These are phyloP conservation scores for Perca fluviatilis DNA, from an alignment of 2,113 vertebrate genomes.

Conservation along the genomic window DNA sequence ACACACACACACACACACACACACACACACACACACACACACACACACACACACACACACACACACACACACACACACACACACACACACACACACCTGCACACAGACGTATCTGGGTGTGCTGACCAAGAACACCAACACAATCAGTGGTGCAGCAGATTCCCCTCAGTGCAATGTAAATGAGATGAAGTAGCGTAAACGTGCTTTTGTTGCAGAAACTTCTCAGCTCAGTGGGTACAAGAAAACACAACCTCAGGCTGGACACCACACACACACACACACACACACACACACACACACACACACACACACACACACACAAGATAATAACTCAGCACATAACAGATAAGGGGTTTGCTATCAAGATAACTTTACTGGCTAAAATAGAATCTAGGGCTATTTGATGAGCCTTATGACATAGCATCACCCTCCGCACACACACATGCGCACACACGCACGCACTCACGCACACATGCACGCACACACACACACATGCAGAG, in stretches of 20 bases:
- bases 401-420: constrained; percentile 44
- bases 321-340: constrained; percentile 53
- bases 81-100: neutral
- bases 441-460: too few species aligned
- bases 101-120: constrained; percentile 46
- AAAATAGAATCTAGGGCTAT: constrained; percentile 45
- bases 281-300: constrained; percentile 1
- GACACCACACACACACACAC: constrained; percentile 13
- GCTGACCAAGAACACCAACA: constrained; percentile 76
- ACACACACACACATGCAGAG: constrained; percentile 13
- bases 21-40: constrained; percentile 18
- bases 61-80: constrained; percentile 14
- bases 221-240: constrained; percentile 55
- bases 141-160: constrained; percentile 74
- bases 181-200: constrained; percentile 62
- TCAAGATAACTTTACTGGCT: constrained; percentile 52
- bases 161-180: constrained; percentile 77
- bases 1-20: constrained; percentile 18
- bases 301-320: constrained; percentile 27
- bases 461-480: neutral
- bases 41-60: constrained; percentile 1
- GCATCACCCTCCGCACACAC: neutral
- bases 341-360: constrained; percentile 48
- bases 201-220: constrained; percentile 75
- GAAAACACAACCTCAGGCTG: constrained; percentile 56